Conservation (phyloP, 2,113 vertebrate species). For the Ammodytes dubius region DNA sequence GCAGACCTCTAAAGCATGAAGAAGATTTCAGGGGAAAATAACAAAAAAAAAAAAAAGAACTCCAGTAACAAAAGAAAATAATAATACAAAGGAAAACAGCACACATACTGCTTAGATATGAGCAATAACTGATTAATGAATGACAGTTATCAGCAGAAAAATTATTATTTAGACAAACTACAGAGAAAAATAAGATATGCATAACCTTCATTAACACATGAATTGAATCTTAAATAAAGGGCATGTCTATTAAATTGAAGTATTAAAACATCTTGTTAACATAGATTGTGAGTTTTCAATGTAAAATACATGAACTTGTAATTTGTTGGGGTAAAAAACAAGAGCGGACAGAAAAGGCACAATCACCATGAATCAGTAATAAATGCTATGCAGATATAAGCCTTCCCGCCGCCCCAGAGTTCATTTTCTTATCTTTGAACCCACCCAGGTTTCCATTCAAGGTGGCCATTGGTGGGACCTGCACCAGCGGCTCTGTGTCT, state of each 20-base stretch:
- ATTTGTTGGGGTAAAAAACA: neutral
- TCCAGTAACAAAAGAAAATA: neutral
- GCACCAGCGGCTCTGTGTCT: conserved; percentile 97
- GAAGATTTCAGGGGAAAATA: neutral
- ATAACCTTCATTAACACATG: neutral
- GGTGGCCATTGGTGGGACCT: conserved; percentile 99
- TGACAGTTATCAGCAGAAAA: conserved; percentile 4
- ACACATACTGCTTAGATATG: neutral
- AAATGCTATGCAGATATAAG: conserved; percentile 80
- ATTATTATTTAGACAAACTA: conserved; percentile 17
- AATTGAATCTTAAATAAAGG: neutral
- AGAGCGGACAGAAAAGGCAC: conserved; percentile 22
- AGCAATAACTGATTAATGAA: neutral
- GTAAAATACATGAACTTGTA: conserved; percentile 22
- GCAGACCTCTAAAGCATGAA: neutral
- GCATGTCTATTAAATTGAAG: conserved; percentile 7
- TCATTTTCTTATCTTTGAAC: conserved; percentile 88
- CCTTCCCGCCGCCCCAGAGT: conserved; percentile 78
- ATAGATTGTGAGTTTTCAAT: conserved; percentile 22
- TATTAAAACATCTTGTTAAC: conserved; percentile 15
- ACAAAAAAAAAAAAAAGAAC: neutral
- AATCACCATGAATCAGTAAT: conserved; percentile 69
- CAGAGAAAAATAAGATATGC: neutral
- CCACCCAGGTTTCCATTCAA: conserved; percentile 99
- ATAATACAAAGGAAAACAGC: neutral